Conservation (phyloP, 2,888 invertebrate genomes). For the Orthosia cruda region DNA sequence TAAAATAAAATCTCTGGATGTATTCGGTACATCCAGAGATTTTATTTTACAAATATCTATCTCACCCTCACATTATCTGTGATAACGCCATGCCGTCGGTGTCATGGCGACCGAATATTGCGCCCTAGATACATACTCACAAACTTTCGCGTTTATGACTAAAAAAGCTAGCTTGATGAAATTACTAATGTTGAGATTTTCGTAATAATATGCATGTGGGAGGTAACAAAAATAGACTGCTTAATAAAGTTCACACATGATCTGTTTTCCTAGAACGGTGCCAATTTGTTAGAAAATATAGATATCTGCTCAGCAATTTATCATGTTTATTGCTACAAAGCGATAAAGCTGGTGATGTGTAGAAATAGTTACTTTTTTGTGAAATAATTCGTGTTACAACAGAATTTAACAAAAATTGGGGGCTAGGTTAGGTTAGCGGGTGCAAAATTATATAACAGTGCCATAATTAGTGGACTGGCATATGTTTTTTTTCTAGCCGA, state of each 20-base stretch:
- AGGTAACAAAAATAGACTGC: not conserved
- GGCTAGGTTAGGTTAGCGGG: not conserved
- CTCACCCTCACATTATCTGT: conserved; percentile 40
- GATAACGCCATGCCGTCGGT: not conserved
- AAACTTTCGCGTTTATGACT: conserved; percentile 52
- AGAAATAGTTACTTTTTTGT: not conserved
- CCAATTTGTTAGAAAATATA: not conserved
- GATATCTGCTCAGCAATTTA: not conserved
- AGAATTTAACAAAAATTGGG: too few species aligned
- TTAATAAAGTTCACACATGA: not conserved
- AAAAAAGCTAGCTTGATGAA: conserved; percentile 45
- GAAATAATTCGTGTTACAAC: too few species aligned
- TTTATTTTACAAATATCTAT: too few species aligned
- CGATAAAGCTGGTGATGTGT: not conserved
- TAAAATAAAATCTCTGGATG: too few species aligned
- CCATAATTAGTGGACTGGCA: not conserved
- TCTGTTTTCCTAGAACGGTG: not conserved
- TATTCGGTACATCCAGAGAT: too few species aligned
- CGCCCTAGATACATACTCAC: conserved; percentile 26
- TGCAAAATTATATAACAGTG: not conserved
- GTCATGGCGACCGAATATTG: conserved; percentile 9
- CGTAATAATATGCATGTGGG: conserved; percentile 5
- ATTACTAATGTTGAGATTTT: conserved; percentile 35
- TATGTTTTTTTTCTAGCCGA: not conserved
- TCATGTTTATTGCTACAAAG: not conserved